Percentiles rank a stretch among this genome's conserved stretches.
phyloP scores from a whole-genome alignment of 2,113 vertebrate genomes.

The Naja naja region DNA sequence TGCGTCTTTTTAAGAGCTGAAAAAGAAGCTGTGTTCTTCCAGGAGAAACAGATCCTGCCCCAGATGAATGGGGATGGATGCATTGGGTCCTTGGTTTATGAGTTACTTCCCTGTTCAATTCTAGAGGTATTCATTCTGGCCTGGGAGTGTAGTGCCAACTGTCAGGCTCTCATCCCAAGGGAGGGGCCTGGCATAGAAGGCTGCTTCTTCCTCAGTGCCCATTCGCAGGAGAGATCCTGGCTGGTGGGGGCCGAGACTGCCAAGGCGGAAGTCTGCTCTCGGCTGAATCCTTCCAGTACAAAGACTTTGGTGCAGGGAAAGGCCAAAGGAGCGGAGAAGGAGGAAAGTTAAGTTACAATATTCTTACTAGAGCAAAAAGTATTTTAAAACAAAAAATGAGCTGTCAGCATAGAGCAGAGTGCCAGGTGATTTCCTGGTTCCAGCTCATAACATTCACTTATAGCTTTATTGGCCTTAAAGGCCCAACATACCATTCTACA shows the following conservation, averaged over 20 bases:
- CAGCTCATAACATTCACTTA: not conserved
- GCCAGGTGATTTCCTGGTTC: not conserved
- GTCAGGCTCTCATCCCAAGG: not conserved
- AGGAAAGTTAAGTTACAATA: not conserved
- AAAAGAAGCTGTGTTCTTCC: not conserved
- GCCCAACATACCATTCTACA: not conserved
- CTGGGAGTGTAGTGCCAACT: not conserved
- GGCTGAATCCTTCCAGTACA: not conserved
- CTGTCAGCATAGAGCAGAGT: not conserved
- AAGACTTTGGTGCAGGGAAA: not conserved
- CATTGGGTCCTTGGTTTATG: not conserved
- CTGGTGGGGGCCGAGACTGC: not conserved
- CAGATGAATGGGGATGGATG: not conserved
- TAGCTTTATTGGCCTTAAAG: not conserved
- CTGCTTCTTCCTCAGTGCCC: not conserved
- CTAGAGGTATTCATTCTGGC: not conserved
- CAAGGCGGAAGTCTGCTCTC: not conserved
- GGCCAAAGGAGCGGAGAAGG: not conserved
- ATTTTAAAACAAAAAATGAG: not conserved
- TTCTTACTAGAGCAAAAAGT: not conserved
- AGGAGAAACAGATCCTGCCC: not conserved
- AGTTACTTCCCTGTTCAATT: not conserved
- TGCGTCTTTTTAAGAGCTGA: slow-evolving; percentile 46
- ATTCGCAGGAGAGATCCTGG: not conserved
- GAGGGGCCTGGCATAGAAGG: not conserved